Evolutionary conservation across 1,140 invertebrate species (phyloP).

Genomic region (Palaemon carinicauda): DNA sequence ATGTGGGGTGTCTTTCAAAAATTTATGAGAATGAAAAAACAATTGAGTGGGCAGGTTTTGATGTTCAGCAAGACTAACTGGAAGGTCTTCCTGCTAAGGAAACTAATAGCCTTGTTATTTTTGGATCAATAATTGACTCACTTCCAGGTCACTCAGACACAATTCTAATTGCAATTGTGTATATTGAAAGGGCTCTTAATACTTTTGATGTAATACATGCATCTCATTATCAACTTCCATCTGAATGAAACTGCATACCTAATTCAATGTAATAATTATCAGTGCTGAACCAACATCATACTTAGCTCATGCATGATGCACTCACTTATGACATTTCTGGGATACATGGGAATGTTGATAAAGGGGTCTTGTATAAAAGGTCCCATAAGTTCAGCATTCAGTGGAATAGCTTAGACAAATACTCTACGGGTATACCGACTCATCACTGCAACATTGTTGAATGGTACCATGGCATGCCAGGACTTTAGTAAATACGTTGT

Average conservation of each 20-base stretch:
- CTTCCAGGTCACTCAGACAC: too few relatives aligned
- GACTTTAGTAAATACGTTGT: neutral
- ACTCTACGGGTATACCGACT: constrained; percentile 5
- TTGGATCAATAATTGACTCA: too few relatives aligned
- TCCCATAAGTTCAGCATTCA: neutral
- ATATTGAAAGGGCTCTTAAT: too few relatives aligned
- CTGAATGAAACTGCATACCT: neutral
- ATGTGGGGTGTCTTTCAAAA: too few relatives aligned
- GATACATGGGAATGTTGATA: neutral
- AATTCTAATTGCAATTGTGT: too few relatives aligned
- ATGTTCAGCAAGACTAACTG: too few relatives aligned
- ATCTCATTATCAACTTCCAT: neutral
- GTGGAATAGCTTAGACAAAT: neutral
- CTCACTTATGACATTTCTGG: neutral
- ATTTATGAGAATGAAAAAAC: too few relatives aligned
- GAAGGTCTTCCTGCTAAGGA: too few relatives aligned
- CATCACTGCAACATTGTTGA: neutral
- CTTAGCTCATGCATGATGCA: neutral
- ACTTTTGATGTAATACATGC: too few relatives aligned
- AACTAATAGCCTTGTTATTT: too few relatives aligned
- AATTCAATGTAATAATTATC: neutral
- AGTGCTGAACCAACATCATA: neutral
- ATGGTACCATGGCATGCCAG: neutral
- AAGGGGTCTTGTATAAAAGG: neutral
- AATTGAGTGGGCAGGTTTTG: too few relatives aligned